Percentiles rank a stretch among this genome's conserved stretches.
phyloP scores from a whole-genome alignment of 2,113 vertebrate species.

The Ochotona princeps region DNA sequence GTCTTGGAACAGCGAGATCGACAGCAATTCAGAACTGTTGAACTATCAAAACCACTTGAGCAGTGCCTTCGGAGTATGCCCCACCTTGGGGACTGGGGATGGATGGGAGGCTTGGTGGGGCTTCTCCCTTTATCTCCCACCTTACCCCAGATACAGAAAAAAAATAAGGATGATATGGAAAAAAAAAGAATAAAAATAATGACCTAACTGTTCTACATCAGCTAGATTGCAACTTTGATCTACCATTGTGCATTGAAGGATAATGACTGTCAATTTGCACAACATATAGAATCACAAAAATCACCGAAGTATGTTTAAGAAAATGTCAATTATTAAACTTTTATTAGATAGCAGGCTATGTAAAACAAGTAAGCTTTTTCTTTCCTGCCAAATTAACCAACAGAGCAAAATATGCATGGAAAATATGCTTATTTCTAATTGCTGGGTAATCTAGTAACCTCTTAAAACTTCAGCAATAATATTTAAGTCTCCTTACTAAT shows the following conservation, averaged over 20 bases:
- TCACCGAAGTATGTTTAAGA: background rate
- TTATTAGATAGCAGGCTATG: background rate
- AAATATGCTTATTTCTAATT: slow-evolving; percentile 21
- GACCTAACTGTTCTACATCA: background rate
- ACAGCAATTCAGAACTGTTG: too few relatives aligned
- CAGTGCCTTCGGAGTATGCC: too few relatives aligned
- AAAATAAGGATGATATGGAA: too few relatives aligned
- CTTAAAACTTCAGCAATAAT: background rate
- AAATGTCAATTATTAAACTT: background rate
- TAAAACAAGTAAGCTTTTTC: background rate
- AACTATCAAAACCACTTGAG: too few relatives aligned
- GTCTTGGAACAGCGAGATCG: too few relatives aligned
- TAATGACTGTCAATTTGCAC: background rate
- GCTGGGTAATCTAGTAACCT: background rate
- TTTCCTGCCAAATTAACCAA: background rate
- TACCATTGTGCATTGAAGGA: background rate
- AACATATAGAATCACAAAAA: slow-evolving; percentile 29
- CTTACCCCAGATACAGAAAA: too few relatives aligned
- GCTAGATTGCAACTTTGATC: background rate
- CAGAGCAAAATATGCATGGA: background rate
- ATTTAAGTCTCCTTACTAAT: slow-evolving; percentile 5
- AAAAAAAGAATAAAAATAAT: background rate
- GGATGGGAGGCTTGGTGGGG: too few relatives aligned
- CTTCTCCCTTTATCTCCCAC: too few relatives aligned
- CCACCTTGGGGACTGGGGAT: too few relatives aligned